Evolutionary conservation across 1,140 invertebrate genomes (phyloP), one percentile per base, ranked within the genome.

Genomic region (Sipha flava): DNA sequence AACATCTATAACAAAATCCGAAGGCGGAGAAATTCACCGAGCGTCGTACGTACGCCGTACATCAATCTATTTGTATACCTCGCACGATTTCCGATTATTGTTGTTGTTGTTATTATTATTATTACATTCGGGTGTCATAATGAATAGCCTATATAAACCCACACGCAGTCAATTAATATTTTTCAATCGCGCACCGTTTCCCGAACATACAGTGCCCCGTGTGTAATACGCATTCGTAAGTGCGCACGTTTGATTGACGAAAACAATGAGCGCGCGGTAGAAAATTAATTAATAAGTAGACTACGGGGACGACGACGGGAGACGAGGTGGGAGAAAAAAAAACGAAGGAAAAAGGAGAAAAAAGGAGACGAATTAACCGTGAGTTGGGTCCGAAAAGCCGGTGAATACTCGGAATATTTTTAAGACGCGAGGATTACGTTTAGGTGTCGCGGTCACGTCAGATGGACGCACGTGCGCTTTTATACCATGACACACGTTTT

Each of bases 381-480:
- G 31, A n/a, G 31, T n/a, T 31, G 31, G 16, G 31, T 37, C 31
- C 34, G 62, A 64, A 64, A 62, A 62, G 16, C 18, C 57, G 57
- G n/a, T 40, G 62, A 68, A 68, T 68, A 26, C 40, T 68, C 45
- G 26, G 16, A 70, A 70, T 45, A 70, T 47, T 45, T 49, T 47
- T 29, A 29, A 47, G 21, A 47, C 16, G 29, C 3, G n/a, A 54
- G 26, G 29, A 62, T 54, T 43, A 57, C 64, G 43, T 77, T 81
- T 45, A 66, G 75, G 68, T 79, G 81, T 80, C 68, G 68, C 34
- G 37, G 68, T 80, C 52, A 75, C 73, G 73, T 77, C 73, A 57
- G 73, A 40, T 18, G 52, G 73, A 77, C 73, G 73, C 73, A 77
- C 73, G 73, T 77, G 73, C 73, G 73, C 73, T 77, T 77, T 77